These are phyloP conservation scores for Ameiurus melas DNA, from an alignment of 2,113 vertebrate species.

Conservation along the genomic window DNA sequence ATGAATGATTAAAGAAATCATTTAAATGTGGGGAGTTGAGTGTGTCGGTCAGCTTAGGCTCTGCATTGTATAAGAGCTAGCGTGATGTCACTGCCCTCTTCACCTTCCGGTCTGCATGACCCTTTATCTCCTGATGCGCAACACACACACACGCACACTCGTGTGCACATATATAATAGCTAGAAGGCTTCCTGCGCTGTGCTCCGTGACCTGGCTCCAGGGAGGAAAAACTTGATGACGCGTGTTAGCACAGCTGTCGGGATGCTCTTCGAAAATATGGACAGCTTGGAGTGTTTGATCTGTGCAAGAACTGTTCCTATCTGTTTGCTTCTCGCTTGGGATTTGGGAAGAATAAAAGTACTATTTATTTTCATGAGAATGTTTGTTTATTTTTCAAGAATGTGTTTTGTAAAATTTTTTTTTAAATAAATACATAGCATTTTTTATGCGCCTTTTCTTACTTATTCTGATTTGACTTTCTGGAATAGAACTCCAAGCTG, in stretches of 20 bases:
- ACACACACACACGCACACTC: constrained; percentile 16
- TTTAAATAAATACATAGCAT: not conserved
- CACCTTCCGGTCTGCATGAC: constrained; percentile 45
- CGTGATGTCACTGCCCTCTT: constrained; percentile 32
- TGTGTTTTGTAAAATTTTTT: not conserved
- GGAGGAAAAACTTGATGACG: constrained; percentile 51
- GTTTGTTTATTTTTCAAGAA: not conserved
- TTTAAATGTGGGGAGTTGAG: not conserved
- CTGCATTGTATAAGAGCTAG: constrained; percentile 17
- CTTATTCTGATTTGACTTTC: not conserved
- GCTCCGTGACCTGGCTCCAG: constrained; percentile 46
- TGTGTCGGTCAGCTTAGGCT: not conserved
- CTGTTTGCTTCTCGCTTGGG: constrained; percentile 64
- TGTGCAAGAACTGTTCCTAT: constrained; percentile 58
- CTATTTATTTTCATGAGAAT: not conserved
- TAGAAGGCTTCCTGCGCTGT: constrained; percentile 64
- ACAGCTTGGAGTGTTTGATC: constrained; percentile 47
- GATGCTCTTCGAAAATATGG: constrained; percentile 29
- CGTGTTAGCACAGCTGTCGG: constrained; percentile 36
- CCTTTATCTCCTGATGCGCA: constrained; percentile 19
- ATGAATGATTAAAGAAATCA: not conserved
- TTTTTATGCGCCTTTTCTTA: not conserved
- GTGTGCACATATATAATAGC: constrained; percentile 50
- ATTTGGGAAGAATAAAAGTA: constrained; percentile 35
- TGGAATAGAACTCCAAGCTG: not conserved